A percentile compares a stretch with the other conserved stretches of the same genome.
Evolutionary conservation across 2,113 vertebrate genomes (phyloP).

Genomic region (Lophura nycthemera): DNA sequence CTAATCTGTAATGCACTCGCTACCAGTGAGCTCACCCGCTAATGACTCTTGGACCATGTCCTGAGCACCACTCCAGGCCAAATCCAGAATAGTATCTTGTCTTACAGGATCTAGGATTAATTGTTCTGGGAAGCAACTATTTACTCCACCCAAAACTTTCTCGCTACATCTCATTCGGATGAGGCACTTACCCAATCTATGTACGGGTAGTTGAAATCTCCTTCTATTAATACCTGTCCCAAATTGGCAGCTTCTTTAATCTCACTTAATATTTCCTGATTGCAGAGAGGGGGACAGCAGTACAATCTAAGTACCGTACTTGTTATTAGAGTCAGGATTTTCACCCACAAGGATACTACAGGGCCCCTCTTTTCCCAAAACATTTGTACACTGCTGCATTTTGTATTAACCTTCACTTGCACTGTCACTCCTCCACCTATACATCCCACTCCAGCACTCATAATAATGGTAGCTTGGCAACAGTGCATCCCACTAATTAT

Average conservation of each 20-base stretch:
- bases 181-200: neutral
- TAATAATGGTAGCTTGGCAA: constrained; percentile 34
- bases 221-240: constrained; percentile 53
- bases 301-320: constrained; percentile 39
- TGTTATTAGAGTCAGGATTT: constrained; percentile 25
- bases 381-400: neutral
- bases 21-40: neutral
- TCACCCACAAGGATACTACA: constrained; percentile 1
- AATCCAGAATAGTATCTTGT: constrained; percentile 42
- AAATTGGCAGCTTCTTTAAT: constrained; percentile 49
- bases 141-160: constrained; percentile 27
- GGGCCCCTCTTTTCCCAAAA: neutral
- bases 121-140: constrained; percentile 27
- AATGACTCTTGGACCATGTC: constrained; percentile 1
- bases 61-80: neutral
- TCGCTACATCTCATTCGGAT: neutral
- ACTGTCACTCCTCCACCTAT: constrained; percentile 17
- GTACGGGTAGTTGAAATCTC: constrained; percentile 28
- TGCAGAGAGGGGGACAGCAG: neutral
- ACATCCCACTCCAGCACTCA: constrained; percentile 12
- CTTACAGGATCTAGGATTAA: constrained; percentile 15
- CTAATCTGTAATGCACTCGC: neutral
- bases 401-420: neutral
- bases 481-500: neutral
- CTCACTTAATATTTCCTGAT: constrained; percentile 40